A percentile compares a stretch with the other conserved stretches of the same genome.
Evolutionary conservation across 2,888 invertebrate species (phyloP).

Genomic region (Temnothorax unifasciatus): DNA sequence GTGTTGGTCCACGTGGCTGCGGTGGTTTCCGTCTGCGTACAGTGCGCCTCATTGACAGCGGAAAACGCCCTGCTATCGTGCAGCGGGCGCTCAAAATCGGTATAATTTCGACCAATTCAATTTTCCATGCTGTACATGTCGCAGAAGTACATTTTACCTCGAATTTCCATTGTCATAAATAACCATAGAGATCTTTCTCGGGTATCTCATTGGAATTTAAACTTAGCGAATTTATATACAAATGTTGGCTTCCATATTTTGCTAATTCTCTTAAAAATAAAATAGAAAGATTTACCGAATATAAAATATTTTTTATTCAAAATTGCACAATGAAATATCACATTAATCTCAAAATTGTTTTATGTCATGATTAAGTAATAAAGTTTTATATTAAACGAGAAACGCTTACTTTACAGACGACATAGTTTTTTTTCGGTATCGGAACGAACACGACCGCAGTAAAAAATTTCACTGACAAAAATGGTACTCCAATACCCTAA

Average conservation of each 20-base stretch:
- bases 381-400: background rate
- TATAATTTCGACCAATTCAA: constrained; percentile 33
- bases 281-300: background rate
- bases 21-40: constrained; percentile 60
- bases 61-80: constrained; percentile 71
- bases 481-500: constrained; percentile 8
- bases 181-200: background rate
- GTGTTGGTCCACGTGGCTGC: constrained; percentile 70
- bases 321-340: background rate
- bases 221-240: background rate
- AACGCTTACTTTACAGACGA: background rate
- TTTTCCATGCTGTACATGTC: background rate
- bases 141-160: background rate
- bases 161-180: constrained; percentile 1
- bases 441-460: background rate
- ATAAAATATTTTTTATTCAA: background rate
- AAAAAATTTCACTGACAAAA: constrained; percentile 14
- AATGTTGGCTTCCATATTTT: background rate
- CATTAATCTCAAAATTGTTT: background rate
- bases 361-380: background rate
- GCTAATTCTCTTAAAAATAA: background rate
- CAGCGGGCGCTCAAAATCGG: constrained; percentile 4
- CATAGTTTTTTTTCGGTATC: background rate
- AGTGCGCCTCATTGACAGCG: constrained; percentile 72
- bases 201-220: constrained; percentile 3